These are phyloP conservation scores for Dexiosoma caninum DNA, from an alignment of 2,888 invertebrate species.

Conservation along the genomic window DNA sequence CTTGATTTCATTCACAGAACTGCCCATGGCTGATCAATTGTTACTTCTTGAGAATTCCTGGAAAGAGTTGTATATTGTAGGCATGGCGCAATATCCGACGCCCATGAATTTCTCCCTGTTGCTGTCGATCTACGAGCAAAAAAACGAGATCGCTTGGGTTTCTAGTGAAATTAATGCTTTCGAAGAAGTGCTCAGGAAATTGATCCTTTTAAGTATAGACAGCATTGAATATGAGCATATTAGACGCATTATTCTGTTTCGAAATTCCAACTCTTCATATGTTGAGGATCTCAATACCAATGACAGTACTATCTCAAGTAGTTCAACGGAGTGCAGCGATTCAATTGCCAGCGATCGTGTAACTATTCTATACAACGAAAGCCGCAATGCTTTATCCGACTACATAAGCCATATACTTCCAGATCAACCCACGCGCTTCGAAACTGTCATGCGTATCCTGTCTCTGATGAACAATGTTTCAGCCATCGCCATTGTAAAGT, in stretches of 20 bases:
- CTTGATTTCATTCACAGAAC: slow-evolving; percentile 85
- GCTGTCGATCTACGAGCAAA: slow-evolving; percentile 79
- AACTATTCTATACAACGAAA: slow-evolving; percentile 82
- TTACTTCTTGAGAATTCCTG: slow-evolving; percentile 91
- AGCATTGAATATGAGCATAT: slow-evolving; percentile 90
- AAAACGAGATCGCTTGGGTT: slow-evolving; percentile 71
- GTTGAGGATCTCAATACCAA: slow-evolving; percentile 70
- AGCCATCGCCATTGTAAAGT: slow-evolving; percentile 85
- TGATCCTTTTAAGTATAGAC: slow-evolving; percentile 85
- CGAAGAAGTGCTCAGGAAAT: slow-evolving; percentile 85
- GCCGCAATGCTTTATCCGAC: slow-evolving; percentile 71
- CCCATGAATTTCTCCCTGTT: slow-evolving; percentile 85
- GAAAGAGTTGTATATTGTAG: slow-evolving; percentile 93
- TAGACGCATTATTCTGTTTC: slow-evolving; percentile 90
- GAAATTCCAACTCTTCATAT: slow-evolving; percentile 81
- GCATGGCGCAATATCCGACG: slow-evolving; percentile 89
- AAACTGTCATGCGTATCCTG: slow-evolving; percentile 85
- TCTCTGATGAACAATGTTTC: slow-evolving; percentile 83
- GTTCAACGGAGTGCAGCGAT: slow-evolving; percentile 70
- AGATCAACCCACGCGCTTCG: slow-evolving; percentile 84
- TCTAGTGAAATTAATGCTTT: slow-evolving; percentile 80
- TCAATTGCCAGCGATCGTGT: slow-evolving; percentile 82
- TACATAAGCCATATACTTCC: slow-evolving; percentile 84
- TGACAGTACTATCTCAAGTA: slow-evolving; percentile 72
- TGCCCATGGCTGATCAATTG: slow-evolving; percentile 88